These are phyloP conservation scores for Planiliza haematocheilus DNA, from an alignment of 2,113 vertebrate genomes.

Conservation along the genomic window DNA sequence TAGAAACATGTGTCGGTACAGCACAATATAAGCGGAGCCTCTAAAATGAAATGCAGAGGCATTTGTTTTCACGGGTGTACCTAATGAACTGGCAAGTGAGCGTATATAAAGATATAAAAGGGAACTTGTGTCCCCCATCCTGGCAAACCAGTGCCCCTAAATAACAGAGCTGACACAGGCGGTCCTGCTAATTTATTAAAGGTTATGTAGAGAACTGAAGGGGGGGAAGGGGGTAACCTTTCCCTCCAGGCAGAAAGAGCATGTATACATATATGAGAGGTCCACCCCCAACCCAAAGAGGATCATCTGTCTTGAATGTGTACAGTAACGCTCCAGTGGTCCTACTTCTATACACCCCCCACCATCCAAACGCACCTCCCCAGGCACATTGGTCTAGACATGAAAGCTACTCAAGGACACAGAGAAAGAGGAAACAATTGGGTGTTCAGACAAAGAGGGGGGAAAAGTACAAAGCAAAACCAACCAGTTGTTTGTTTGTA, in stretches of 20 bases:
- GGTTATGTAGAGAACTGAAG: slow-evolving; percentile 16
- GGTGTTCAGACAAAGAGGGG: slow-evolving; percentile 21
- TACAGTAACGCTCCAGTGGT: slow-evolving; percentile 58
- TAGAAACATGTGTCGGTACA: too few species aligned
- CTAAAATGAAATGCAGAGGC: too few species aligned
- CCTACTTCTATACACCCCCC: slow-evolving; percentile 1
- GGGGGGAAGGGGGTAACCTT: slow-evolving; percentile 2
- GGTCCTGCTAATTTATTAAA: slow-evolving; percentile 35
- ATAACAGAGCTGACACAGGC: slow-evolving; percentile 16
- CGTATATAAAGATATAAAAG: not conserved
- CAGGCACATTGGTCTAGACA: slow-evolving; percentile 32
- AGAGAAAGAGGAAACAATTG: slow-evolving; percentile 19
- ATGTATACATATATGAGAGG: not conserved
- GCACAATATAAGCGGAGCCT: too few species aligned
- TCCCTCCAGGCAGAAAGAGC: not conserved
- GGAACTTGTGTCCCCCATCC: not conserved
- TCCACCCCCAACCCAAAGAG: slow-evolving; percentile 45
- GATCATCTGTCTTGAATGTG: slow-evolving; percentile 46
- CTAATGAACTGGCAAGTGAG: too few species aligned
- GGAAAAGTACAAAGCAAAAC: slow-evolving; percentile 12
- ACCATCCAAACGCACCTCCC: slow-evolving; percentile 21
- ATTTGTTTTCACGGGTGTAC: too few species aligned
- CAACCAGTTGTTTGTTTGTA: not conserved
- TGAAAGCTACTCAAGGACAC: slow-evolving; percentile 30
- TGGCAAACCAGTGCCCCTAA: not conserved